These are phyloP conservation scores for Amblyjoppa proteus DNA, from an alignment of 2,888 invertebrate genomes.

Conservation along the genomic window DNA sequence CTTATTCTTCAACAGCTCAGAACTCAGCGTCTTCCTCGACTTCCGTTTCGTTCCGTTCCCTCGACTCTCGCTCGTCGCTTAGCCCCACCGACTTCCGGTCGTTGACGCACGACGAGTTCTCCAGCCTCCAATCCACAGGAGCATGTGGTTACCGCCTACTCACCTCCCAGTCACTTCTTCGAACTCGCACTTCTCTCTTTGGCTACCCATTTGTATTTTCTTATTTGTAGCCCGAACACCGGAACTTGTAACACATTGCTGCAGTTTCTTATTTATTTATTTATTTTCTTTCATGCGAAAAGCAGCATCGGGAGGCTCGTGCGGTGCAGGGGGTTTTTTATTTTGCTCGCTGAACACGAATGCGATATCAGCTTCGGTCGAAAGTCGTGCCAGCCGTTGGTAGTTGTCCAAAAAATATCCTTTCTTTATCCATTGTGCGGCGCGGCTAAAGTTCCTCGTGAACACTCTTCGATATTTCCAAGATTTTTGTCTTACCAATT, in stretches of 20 bases:
- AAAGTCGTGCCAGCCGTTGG: not conserved
- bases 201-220: slow-evolving; percentile 57
- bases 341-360: not conserved
- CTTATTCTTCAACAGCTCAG: slow-evolving; percentile 57
- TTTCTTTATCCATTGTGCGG: not conserved
- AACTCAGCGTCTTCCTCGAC: slow-evolving; percentile 61
- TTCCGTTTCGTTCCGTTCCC: slow-evolving; percentile 64
- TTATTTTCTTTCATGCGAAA: slow-evolving; percentile 6
- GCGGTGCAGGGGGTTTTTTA: too few relatives aligned
- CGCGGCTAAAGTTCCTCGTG: not conserved
- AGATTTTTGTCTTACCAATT: too few relatives aligned
- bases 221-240: slow-evolving; percentile 47
- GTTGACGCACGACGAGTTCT: slow-evolving; percentile 62
- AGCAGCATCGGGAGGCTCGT: not conserved
- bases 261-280: slow-evolving; percentile 14
- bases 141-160: slow-evolving; percentile 64
- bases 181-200: slow-evolving; percentile 44
- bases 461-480: not conserved
- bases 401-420: not conserved
- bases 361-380: not conserved
- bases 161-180: slow-evolving; percentile 59
- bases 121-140: slow-evolving; percentile 45
- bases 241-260: slow-evolving; percentile 45
- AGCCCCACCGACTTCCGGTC: slow-evolving; percentile 59
- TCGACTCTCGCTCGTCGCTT: slow-evolving; percentile 48